Conservation (phyloP, 2,888 invertebrate species). For the Opisthograptis luteolata region DNA sequence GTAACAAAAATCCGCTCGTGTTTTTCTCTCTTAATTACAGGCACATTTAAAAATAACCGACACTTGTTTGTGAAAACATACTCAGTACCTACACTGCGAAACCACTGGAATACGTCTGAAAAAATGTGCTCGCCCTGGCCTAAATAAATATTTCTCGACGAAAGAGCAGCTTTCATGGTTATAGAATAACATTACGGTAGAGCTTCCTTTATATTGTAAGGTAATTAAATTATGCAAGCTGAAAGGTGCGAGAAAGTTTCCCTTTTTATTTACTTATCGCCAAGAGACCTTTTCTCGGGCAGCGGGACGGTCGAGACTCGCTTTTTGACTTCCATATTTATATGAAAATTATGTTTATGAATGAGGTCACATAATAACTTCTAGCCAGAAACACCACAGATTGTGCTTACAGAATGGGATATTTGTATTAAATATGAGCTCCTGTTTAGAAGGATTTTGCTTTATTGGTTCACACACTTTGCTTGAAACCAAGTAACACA, state of each 20-base stretch:
- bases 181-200: constrained; percentile 31
- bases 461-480: too few species aligned
- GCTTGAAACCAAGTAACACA: too few species aligned
- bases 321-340: constrained; percentile 22
- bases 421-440: too few species aligned
- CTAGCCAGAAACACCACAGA: background rate
- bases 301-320: constrained; percentile 6
- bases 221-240: constrained; percentile 34
- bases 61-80: constrained; percentile 35
- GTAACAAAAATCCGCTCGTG: constrained; percentile 17
- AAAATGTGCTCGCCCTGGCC: constrained; percentile 33
- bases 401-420: background rate
- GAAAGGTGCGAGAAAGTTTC: constrained; percentile 27
- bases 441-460: too few species aligned
- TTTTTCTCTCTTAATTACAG: constrained; percentile 28
- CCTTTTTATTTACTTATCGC: constrained; percentile 28
- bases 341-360: constrained; percentile 26
- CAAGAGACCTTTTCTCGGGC: constrained; percentile 22
- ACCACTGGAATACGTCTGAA: constrained; percentile 28
- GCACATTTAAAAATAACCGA: constrained; percentile 29
- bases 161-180: constrained; percentile 26
- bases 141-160: constrained; percentile 40
- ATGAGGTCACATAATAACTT: constrained; percentile 3
- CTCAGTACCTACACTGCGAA: constrained; percentile 19
- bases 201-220: constrained; percentile 28